These are phyloP conservation scores for Netelia fuscicornis DNA, from an alignment of 2,888 invertebrate species.

Conservation along the genomic window DNA sequence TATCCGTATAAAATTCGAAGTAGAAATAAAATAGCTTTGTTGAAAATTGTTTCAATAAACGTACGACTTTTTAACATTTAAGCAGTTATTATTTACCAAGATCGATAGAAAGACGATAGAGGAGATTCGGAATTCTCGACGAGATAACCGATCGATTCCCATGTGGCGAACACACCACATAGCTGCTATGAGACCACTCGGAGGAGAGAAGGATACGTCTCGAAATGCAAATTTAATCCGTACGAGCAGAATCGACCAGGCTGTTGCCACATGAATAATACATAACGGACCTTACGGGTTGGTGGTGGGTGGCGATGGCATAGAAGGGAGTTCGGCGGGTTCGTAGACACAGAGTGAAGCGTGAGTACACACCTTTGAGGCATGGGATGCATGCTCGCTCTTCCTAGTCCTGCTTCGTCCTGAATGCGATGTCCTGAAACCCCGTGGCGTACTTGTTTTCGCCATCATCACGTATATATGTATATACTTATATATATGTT, in stretches of 20 bases:
- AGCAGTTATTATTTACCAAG: neutral
- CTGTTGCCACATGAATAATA: slow-evolving; percentile 78
- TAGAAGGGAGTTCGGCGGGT: slow-evolving; percentile 11
- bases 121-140: neutral
- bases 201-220: slow-evolving; percentile 72
- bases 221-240: slow-evolving; percentile 79
- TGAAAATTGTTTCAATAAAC: too few species aligned
- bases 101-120: neutral
- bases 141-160: slow-evolving; percentile 21
- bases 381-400: slow-evolving; percentile 32
- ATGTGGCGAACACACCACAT: slow-evolving; percentile 2
- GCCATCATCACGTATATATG: slow-evolving; percentile 16
- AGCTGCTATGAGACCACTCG: slow-evolving; percentile 32
- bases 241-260: slow-evolving; percentile 77
- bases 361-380: slow-evolving; percentile 30
- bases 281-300: slow-evolving; percentile 65
- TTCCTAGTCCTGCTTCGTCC: slow-evolving; percentile 25
- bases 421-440: slow-evolving; percentile 1
- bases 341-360: slow-evolving; percentile 25
- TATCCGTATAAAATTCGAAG: too few species aligned
- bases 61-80: too few species aligned
- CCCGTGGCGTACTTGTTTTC: slow-evolving; percentile 32
- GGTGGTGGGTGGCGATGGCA: slow-evolving; percentile 16
- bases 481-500: neutral
- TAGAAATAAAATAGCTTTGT: too few species aligned